Evolutionary conservation across 2,888 invertebrate genomes (phyloP).

Genomic region (Dicyrtomina minuta): DNA sequence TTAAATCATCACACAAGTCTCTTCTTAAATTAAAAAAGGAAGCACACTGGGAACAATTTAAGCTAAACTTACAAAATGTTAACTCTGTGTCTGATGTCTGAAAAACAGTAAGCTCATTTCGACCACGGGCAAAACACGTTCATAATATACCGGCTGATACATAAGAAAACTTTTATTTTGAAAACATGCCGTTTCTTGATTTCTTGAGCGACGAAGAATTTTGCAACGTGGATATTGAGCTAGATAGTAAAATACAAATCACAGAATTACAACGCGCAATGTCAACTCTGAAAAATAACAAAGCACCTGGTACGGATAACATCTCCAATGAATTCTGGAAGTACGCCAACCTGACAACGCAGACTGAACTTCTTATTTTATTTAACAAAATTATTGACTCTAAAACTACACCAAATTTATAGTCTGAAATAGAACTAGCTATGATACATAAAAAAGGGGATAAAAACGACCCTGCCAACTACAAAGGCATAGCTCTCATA

Average conservation of each 20-base stretch:
- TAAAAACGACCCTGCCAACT: background rate
- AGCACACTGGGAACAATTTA: background rate
- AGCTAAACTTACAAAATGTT: background rate
- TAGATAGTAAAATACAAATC: background rate
- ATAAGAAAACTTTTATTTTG: no score
- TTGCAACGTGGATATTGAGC: background rate
- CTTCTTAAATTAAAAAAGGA: background rate
- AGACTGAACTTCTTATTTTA: background rate
- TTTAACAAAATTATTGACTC: background rate
- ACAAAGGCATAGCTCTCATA: background rate
- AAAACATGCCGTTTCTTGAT: no score
- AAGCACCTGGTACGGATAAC: background rate
- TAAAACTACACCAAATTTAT: background rate
- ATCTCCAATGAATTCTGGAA: background rate
- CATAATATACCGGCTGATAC: background rate
- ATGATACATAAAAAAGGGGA: background rate
- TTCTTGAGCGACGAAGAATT: background rate
- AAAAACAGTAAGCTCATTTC: background rate
- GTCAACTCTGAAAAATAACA: background rate
- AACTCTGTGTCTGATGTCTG: background rate
- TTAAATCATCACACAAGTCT: background rate
- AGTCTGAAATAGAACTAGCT: background rate
- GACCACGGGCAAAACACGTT: background rate
- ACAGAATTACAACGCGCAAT: background rate
- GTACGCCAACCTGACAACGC: no score